These are phyloP conservation scores for Aselliscus stoliczkanus DNA, from an alignment of 2,797 vertebrate species.

Conservation along the genomic window DNA sequence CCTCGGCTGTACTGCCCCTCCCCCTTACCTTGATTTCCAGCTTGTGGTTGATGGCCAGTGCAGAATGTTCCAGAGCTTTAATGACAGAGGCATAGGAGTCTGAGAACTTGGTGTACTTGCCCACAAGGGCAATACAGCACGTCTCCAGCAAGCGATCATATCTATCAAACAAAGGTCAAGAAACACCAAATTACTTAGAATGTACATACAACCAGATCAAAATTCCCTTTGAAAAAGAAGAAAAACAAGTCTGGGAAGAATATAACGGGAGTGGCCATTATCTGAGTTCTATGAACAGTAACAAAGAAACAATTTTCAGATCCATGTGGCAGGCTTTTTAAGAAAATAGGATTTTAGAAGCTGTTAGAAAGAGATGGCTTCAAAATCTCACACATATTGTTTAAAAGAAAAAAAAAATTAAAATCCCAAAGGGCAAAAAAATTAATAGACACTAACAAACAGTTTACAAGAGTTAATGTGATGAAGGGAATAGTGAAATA, in stretches of 20 bases:
- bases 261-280: not conserved
- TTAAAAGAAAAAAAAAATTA: not conserved
- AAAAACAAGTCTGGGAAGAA: constrained; percentile 25
- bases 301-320: constrained; percentile 4
- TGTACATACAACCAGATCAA: not conserved
- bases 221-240: not conserved
- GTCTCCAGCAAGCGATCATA: constrained; percentile 92
- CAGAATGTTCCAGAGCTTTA: constrained; percentile 95
- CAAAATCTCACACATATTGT: not conserved
- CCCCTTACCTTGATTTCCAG: constrained; percentile 91
- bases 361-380: not conserved
- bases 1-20: rapidly evolving
- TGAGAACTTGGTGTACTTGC: constrained; percentile 96
- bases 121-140: constrained; percentile 94
- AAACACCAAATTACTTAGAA: not conserved
- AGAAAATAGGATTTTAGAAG: not conserved
- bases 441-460: not conserved
- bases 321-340: not conserved
- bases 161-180: constrained; percentile 76
- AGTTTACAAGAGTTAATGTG: not conserved
- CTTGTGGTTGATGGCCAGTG: constrained; percentile 95
- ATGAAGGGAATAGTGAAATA: not conserved
- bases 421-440: not conserved
- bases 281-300: not conserved
- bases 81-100: constrained; percentile 98